Evolutionary conservation across 2,113 vertebrate species (phyloP).

Genomic region (Neoarius graeffei): DNA sequence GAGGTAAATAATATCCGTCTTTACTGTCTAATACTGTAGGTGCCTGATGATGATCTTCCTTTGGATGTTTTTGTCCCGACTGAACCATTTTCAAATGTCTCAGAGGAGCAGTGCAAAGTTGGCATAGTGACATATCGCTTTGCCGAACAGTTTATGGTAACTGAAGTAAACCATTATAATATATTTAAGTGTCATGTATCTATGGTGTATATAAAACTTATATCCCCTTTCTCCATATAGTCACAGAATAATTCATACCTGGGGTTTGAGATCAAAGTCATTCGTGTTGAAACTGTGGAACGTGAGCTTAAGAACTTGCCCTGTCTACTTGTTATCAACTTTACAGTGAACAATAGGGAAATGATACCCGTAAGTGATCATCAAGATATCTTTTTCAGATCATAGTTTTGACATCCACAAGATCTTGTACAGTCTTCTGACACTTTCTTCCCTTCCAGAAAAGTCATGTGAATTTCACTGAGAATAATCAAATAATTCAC

Average conservation of each 20-base stretch:
- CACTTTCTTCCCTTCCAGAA: background rate
- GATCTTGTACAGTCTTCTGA: background rate
- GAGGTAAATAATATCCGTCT: background rate
- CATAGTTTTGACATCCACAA: background rate
- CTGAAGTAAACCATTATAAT: background rate
- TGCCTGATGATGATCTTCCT: background rate
- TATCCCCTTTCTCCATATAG: background rate
- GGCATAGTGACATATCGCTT: constrained; percentile 58
- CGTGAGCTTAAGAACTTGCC: background rate
- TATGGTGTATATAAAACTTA: too few species aligned
- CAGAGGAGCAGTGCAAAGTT: constrained; percentile 23
- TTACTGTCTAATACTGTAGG: constrained; percentile 6
- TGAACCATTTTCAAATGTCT: constrained; percentile 21
- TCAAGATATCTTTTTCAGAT: constrained; percentile 19
- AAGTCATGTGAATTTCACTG: background rate
- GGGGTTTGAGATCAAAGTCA: constrained; percentile 48
- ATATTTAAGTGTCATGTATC: background rate
- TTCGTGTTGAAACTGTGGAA: constrained; percentile 56
- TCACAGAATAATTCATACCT: constrained; percentile 24
- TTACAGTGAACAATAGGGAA: background rate
- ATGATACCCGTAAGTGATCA: background rate
- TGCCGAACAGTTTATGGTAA: constrained; percentile 55
- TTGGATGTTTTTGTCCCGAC: constrained; percentile 54
- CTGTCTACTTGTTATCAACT: constrained; percentile 51
- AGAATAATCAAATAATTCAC: background rate